Evolutionary conservation across 1,140 invertebrate genomes (phyloP), one percentile per base, ranked within the genome.

Genomic region (Dendrolimus punctatus): DNA sequence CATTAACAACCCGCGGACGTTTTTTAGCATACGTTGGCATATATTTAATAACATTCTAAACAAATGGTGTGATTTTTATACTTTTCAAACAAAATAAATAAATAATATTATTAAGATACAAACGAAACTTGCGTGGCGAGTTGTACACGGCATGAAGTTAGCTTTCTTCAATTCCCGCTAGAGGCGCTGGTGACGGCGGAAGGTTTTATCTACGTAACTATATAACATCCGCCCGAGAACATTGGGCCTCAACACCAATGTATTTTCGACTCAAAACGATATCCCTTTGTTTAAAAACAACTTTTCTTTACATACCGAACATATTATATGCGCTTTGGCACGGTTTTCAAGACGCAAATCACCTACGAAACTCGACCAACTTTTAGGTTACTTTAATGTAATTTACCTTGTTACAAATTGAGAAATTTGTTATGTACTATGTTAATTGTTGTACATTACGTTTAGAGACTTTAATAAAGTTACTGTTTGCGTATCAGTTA

Each of bases 201-300:
- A 85, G 82, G 82, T 85, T 85, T 85, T 81, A 85, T 81, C 81
- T 85, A 83, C 78, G 77, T 83, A 85, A 73, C 76, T 83, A 82
- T 82, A 83, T 75, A 78, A 82, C 79, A 85, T 85, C 81, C 81
- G 81, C 71, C 68, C 80, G 67, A 76, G 66, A 68, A 60, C 65
- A 54, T 86, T 77, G 61, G 90, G 88, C 69, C 91, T 88, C 75
- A 46, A 66, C 66, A 66, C 69, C 56, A 68, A 73, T 58, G 69
- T 80, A 80, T 80, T 81, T 81, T 79, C 67, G 72, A 79, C 62
- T 71, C 68, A 64, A 70, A 60, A 64, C 65, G 66, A 73, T 68
- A 74, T 68, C 64, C 76, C 69, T 75, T 82, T 80, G 76, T 78
- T 79, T 43, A 68, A 70, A 80, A 76, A 76, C 79, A 76, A 82